Evolutionary conservation across 2,797 vertebrate species (phyloP), one percentile per base, ranked within the genome.

Genomic region (Rhynchotus rufescens): DNA sequence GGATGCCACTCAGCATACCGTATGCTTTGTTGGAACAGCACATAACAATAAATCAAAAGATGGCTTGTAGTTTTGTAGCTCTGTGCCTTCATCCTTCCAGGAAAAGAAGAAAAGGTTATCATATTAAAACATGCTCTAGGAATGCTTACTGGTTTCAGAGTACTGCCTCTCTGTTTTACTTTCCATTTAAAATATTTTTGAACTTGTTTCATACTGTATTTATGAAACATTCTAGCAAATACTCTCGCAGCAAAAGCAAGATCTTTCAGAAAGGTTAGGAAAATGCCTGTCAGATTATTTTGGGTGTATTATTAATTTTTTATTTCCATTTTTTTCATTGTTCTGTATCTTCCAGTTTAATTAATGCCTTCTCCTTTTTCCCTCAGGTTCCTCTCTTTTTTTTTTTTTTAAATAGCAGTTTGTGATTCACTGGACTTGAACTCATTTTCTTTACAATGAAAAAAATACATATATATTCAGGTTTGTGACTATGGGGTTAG

Each of bases 401-500:
- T 9, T 40, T 42, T 20, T 80, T 84, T 64, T 64, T 61, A 42
- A 84, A 42, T 72, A 26, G 10, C 62, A 87, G 23, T 89, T 87
- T 90, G 32, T 80, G 66, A 64, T 88, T 81, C 89, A 72, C 60
- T 74, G 44, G 40, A 77, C 89, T 82, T 80, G 68, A 89, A 51
- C 47, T 69, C 52, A 28, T 76, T 83, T 90, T 85, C 52, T 80
- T 89, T 81, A 71, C 38, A 85, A 30, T 78, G 87, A 49, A 84
- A 93, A 93, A 57, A 92, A 8, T 20, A 6, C 23, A 40, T 10
- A 5, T 85, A 54, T 85, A 76, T 75, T 86, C 71, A 83, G 42
- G 52, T 78, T 80, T 78, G 47, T 66, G 56, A 67, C 38, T 36
- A 10, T 69, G 45, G 65, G 59, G 78, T 90, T 80, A 87, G 28